Conservation (phyloP, 2,888 invertebrate species). For the Autographa gamma region DNA sequence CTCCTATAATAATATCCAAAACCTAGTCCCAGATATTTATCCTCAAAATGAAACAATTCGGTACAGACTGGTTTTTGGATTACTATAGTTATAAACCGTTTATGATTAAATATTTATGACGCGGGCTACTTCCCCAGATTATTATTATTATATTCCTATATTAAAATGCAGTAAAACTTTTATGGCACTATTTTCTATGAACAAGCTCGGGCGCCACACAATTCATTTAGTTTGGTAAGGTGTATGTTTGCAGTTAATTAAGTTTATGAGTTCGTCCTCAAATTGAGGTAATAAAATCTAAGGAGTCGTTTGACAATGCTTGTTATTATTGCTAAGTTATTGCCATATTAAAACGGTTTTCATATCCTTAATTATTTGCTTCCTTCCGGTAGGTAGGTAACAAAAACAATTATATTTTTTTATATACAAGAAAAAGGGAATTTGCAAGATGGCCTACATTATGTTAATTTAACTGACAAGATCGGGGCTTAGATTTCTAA, state of each 20-base stretch:
- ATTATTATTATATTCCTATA: not conserved
- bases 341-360: conserved; percentile 48
- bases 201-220: conserved; percentile 61
- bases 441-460: too few relatives aligned
- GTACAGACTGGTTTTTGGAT: too few relatives aligned
- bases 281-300: conserved; percentile 73
- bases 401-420: too few relatives aligned
- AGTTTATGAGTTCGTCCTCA: conserved; percentile 69
- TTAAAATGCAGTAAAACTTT: conserved; percentile 58
- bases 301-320: conserved; percentile 58
- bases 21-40: too few relatives aligned
- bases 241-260: conserved; percentile 74
- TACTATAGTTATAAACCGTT: too few relatives aligned
- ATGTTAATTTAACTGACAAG: too few relatives aligned
- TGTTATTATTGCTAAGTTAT: conserved; percentile 56
- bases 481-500: too few relatives aligned
- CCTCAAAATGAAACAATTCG: too few relatives aligned
- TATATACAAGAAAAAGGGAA: too few relatives aligned
- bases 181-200: conserved; percentile 62
- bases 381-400: not conserved
- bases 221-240: conserved; percentile 68
- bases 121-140: too few relatives aligned
- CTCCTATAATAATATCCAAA: too few relatives aligned
- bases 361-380: conserved; percentile 42
- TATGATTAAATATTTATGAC: too few relatives aligned